phyloP scores from a whole-genome alignment of 2,797 vertebrate genomes.

The Selene dorsalis region DNA sequence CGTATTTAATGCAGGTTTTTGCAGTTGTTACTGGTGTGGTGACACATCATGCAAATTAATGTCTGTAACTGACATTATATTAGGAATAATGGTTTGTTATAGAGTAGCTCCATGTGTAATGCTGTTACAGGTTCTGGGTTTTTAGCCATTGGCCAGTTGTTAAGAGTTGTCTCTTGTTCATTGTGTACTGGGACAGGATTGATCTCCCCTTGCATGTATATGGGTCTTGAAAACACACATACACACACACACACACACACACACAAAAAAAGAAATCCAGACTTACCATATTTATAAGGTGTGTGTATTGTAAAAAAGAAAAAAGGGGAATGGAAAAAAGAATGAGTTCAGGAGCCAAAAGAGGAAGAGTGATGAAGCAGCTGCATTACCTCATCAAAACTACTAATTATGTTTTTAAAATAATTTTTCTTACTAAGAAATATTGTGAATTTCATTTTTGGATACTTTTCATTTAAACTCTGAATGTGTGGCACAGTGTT shows the following conservation, averaged over 20 bases:
- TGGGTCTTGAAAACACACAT: slow-evolving; percentile 13
- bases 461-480: too few species aligned
- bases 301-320: slow-evolving; percentile 22
- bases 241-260: background rate
- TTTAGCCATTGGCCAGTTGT: background rate
- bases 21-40: slow-evolving; percentile 3
- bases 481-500: background rate
- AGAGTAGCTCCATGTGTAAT: slow-evolving; percentile 11
- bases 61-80: slow-evolving; percentile 32
- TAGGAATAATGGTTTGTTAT: slow-evolving; percentile 29
- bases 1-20: slow-evolving; percentile 12
- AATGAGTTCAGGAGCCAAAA: background rate
- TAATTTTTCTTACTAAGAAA: too few species aligned
- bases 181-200: background rate
- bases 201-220: background rate
- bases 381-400: background rate
- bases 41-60: slow-evolving; percentile 44
- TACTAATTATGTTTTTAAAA: background rate
- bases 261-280: too few species aligned
- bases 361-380: slow-evolving; percentile 6
- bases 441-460: too few species aligned
- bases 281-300: slow-evolving; percentile 22
- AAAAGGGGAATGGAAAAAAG: slow-evolving; percentile 16
- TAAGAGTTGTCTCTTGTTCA: background rate
- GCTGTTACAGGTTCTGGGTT: background rate